A percentile compares a stretch with the other conserved stretches of the same genome.
These are phyloP conservation scores for Jaculus jaculus DNA, from an alignment of 2,113 vertebrate species.

Conservation along the genomic window DNA sequence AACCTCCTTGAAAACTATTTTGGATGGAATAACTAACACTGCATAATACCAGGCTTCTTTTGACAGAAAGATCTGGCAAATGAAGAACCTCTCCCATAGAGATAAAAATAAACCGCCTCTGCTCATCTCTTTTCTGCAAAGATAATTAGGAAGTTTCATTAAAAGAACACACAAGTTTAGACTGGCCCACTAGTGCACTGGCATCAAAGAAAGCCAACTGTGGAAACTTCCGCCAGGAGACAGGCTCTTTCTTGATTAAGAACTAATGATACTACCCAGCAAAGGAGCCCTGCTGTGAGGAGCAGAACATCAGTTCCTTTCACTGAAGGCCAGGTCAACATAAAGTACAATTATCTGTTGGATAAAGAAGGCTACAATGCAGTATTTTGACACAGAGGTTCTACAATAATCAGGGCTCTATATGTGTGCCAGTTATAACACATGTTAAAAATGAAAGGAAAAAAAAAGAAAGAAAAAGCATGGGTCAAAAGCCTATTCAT, in stretches of 20 bases:
- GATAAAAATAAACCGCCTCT: constrained; percentile 76
- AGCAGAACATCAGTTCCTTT: neutral
- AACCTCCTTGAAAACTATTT: constrained; percentile 51
- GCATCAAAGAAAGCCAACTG: constrained; percentile 29
- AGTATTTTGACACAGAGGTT: constrained; percentile 16
- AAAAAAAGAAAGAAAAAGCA: constrained; percentile 1
- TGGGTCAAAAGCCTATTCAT: constrained; percentile 38
- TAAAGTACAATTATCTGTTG: constrained; percentile 55
- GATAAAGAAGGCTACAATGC: neutral
- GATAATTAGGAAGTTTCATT: constrained; percentile 73
- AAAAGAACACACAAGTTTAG: constrained; percentile 64
- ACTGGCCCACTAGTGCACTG: neutral
- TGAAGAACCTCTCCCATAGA: constrained; percentile 45
- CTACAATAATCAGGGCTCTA: constrained; percentile 11
- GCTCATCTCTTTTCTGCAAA: constrained; percentile 68
- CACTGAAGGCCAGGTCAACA: constrained; percentile 46
- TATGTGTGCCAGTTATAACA: constrained; percentile 40
- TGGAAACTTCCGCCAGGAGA: constrained; percentile 36
- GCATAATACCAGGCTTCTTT: constrained; percentile 58
- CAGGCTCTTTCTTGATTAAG: constrained; percentile 57
- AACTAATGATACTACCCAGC: constrained; percentile 29
- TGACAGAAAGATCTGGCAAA: constrained; percentile 67
- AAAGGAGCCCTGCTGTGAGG: neutral
- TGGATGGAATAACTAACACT: constrained; percentile 41
- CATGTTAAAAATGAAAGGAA: constrained; percentile 28